phyloP scores from a whole-genome alignment of 37 sponge, comb jelly and placozoan genomes.

The Beroe forskalii region DNA sequence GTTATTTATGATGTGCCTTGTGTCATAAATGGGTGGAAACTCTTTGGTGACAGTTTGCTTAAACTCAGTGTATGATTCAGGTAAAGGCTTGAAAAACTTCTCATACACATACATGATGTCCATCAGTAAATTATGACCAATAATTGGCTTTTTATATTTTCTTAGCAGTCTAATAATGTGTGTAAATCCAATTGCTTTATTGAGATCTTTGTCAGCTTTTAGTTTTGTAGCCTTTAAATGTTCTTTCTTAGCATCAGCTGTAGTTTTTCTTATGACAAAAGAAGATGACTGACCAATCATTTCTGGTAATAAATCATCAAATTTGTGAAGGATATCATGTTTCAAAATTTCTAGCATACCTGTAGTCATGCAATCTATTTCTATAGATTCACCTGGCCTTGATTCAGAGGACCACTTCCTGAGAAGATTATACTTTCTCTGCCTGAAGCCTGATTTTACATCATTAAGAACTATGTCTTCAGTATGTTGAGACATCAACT shows the following conservation, averaged over 20 bases:
- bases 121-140: slow-evolving; percentile 85
- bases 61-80: slow-evolving; percentile 73
- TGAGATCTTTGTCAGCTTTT: not conserved
- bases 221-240: not conserved
- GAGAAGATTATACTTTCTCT: not conserved
- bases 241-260: not conserved
- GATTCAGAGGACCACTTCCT: slow-evolving; percentile 2
- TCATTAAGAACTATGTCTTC: slow-evolving; percentile 44
- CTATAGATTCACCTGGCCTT: not conserved
- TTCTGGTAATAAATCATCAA: slow-evolving; percentile 10
- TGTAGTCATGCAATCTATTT: slow-evolving; percentile 38
- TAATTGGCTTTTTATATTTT: slow-evolving; percentile 69
- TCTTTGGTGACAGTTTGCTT: slow-evolving; percentile 71
- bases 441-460: not conserved
- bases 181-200: slow-evolving; percentile 41
- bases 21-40: slow-evolving; percentile 79
- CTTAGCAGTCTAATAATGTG: slow-evolving; percentile 1
- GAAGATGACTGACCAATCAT: not conserved
- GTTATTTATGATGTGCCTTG: slow-evolving; percentile 69
- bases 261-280: not conserved
- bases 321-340: not conserved
- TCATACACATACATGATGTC: slow-evolving; percentile 79
- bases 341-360: slow-evolving; percentile 9
- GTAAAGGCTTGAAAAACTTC: slow-evolving; percentile 75
- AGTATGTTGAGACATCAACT: not conserved